Evolutionary conservation across 2,888 invertebrate species (phyloP).

Genomic region (Meiosimyza platycephala): DNA sequence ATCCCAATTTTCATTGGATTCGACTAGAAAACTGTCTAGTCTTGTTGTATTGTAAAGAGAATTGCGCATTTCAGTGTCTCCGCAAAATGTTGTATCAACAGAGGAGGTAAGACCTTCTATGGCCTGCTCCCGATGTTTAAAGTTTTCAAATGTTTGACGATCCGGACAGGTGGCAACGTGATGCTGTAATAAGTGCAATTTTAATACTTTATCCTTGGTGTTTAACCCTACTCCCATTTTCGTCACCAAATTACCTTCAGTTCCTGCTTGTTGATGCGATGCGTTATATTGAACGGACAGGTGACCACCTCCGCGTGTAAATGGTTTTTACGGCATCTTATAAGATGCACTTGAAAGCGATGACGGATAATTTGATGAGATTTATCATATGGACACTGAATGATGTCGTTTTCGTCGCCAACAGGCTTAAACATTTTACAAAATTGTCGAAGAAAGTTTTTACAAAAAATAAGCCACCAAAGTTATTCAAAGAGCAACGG

Average conservation of each 20-base stretch:
- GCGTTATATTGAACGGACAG: conserved; percentile 49
- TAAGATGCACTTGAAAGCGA: conserved; percentile 48
- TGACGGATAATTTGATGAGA: conserved; percentile 56
- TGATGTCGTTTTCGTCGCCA: conserved; percentile 54
- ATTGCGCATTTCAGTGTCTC: conserved; percentile 20
- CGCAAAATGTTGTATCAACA: conserved; percentile 33
- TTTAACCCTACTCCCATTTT: neutral
- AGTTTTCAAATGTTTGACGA: conserved; percentile 48
- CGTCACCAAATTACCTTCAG: conserved; percentile 39
- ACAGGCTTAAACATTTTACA: conserved; percentile 27
- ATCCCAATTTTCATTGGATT: conserved; percentile 50
- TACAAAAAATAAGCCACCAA: neutral
- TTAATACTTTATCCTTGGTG: neutral
- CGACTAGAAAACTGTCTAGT: conserved; percentile 23
- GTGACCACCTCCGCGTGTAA: conserved; percentile 39
- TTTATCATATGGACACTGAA: conserved; percentile 70
- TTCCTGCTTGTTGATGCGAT: conserved; percentile 46
- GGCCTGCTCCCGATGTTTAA: conserved; percentile 43
- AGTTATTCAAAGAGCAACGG: neutral
- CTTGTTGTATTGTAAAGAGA: neutral
- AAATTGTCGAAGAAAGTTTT: no score
- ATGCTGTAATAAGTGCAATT: conserved; percentile 47
- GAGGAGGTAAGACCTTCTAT: conserved; percentile 40
- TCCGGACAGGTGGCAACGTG: conserved; percentile 48
- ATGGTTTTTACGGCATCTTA: conserved; percentile 46